Evolutionary conservation across 2,888 invertebrate genomes (phyloP), one percentile per base, ranked within the genome.

Genomic region (Galerucella calmariensis): DNA sequence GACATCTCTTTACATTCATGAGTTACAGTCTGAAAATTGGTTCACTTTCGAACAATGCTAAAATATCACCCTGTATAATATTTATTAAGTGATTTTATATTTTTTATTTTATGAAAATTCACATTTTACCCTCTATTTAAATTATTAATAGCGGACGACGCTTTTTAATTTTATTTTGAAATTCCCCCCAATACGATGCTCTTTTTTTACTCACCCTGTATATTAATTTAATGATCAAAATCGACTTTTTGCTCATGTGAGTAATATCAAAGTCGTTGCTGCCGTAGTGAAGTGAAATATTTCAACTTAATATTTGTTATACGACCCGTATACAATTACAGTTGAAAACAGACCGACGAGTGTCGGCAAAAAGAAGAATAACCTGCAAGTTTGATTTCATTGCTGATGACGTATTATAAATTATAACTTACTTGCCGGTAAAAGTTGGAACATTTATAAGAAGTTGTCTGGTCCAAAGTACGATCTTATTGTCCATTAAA

Each of bases 401-500:
- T 83, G 83, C 82, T 80, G 78, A 80, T 84, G 85, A 85, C 85
- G 80, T 85, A 84, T 84, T 85, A 85, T 85, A 85, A 85, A 85
- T 85, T 85, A 85, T 85, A 85, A 85, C 85, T 85, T 84, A 85
- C 84, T 85, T 79, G 82, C 82, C 79, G 78, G 82, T 78, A 80
- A 78, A 81, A 81, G 81, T 82, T 81, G 81, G 78, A 78, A 79
- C 80, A 65, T 65, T 44, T 79, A 76, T 80, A 85, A 85, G 85
- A 85, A 85, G 85, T 84, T 80, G 85, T 85, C 85, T 84, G 84
- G 83, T 83, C 84, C 82, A 84, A 84, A 85, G 85, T 83, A 85
- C 85, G 84, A 84, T 84, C 85, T 85, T 84, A 85, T 85, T 85
- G 85, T 85, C 85, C 85, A 85, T 85, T 85, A 85, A 85, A 84